phyloP scores from a whole-genome alignment of 2,113 vertebrate species.

The Melanerpes aurifrons region DNA sequence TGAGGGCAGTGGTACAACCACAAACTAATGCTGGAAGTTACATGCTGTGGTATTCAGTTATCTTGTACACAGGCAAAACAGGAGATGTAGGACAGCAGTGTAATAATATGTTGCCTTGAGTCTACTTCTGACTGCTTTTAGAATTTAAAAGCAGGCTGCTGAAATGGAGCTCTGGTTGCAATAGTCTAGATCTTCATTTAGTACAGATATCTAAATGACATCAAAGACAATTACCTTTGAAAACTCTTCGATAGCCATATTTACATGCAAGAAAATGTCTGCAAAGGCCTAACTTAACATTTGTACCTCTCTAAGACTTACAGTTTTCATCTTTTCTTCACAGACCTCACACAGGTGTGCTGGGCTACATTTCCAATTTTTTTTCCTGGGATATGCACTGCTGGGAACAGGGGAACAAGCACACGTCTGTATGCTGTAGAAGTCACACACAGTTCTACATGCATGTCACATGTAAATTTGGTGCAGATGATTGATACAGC shows the following conservation, averaged over 20 bases:
- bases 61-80: slow-evolving; percentile 25
- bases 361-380: slow-evolving; percentile 53
- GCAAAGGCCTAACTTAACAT: slow-evolving; percentile 29
- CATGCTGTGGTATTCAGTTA: background rate
- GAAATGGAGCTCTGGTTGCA: slow-evolving; percentile 43
- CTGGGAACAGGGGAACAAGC: background rate
- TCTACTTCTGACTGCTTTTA: slow-evolving; percentile 51
- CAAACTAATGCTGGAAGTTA: background rate
- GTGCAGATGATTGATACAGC: background rate
- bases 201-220: slow-evolving; percentile 24
- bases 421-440: background rate
- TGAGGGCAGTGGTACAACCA: background rate
- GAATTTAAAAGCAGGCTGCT: slow-evolving; percentile 25
- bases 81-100: slow-evolving; percentile 41
- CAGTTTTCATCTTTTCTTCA: slow-evolving; percentile 51
- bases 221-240: slow-evolving; percentile 27
- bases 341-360: slow-evolving; percentile 22
- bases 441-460: background rate
- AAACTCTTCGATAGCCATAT: slow-evolving; percentile 68
- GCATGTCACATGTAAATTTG: slow-evolving; percentile 10
- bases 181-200: slow-evolving; percentile 16
- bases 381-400: slow-evolving; percentile 30
- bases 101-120: slow-evolving; percentile 49
- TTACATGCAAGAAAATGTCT: slow-evolving; percentile 49
- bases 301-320: slow-evolving; percentile 65